phyloP scores from a whole-genome alignment of 2,797 vertebrate genomes.

The Hydrolagus colliei region DNA sequence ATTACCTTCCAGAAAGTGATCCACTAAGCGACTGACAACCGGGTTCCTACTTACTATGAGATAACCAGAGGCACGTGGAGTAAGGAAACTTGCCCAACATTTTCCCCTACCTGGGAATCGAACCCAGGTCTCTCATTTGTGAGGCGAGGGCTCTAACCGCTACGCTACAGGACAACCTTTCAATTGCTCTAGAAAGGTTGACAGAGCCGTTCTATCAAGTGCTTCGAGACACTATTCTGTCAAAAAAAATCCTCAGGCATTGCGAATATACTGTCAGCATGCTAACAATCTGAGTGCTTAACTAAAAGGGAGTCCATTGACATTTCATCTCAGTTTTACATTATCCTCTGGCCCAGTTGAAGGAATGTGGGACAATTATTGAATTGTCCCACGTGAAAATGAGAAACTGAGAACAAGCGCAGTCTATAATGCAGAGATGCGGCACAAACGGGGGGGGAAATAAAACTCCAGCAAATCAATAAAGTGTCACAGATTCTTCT shows the following conservation, averaged over 20 bases:
- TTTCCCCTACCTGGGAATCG: too few species aligned
- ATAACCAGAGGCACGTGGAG: too few species aligned
- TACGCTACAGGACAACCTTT: too few species aligned
- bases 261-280: background rate
- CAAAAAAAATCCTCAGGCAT: constrained; percentile 11
- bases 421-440: background rate
- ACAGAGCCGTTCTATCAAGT: too few species aligned
- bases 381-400: background rate
- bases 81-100: too few species aligned
- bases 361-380: constrained; percentile 7
- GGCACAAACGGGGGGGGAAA: background rate
- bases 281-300: constrained; percentile 3
- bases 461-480: constrained; percentile 31
- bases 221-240: background rate
- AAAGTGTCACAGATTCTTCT: background rate
- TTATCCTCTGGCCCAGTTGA: constrained; percentile 13
- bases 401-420: background rate
- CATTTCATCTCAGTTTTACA: constrained; percentile 20
- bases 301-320: constrained; percentile 6
- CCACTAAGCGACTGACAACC: too few species aligned
- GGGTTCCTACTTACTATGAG: too few species aligned
- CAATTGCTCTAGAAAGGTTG: too few species aligned
- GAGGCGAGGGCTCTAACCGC: too few species aligned
- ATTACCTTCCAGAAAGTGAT: too few species aligned
- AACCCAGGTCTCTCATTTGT: too few species aligned